Evolutionary conservation across 2,888 invertebrate species (phyloP).

Genomic region (Ectobius pallidus): DNA sequence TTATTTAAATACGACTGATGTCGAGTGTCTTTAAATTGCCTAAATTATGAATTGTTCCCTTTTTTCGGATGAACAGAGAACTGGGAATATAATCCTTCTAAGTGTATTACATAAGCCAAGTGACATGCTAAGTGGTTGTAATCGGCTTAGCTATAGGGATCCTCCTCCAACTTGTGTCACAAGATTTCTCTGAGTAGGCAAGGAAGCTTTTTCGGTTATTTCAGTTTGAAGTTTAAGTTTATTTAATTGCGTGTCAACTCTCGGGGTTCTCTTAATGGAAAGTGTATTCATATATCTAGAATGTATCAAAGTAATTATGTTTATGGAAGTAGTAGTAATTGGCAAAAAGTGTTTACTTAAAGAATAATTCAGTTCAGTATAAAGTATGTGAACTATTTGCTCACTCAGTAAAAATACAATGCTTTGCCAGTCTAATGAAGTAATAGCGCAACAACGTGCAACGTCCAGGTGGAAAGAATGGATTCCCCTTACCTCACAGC

Average conservation of each 20-base stretch:
- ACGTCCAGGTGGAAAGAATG: slow-evolving; percentile 74
- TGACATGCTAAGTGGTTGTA: background rate
- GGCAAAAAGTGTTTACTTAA: background rate
- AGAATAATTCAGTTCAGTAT: background rate
- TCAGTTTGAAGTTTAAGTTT: too few relatives aligned
- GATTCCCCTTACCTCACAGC: slow-evolving; percentile 83
- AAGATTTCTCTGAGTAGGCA: too few relatives aligned
- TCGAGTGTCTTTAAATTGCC: background rate
- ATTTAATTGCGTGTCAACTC: too few relatives aligned
- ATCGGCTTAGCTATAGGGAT: slow-evolving; percentile 3
- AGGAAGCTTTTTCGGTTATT: too few relatives aligned
- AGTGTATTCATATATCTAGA: background rate
- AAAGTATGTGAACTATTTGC: too few relatives aligned
- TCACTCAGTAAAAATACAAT: background rate
- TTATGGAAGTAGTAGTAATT: background rate
- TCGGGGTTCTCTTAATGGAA: background rate
- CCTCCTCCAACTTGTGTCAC: background rate
- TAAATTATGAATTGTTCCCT: background rate
- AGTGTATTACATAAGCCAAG: background rate
- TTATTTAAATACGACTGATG: too few relatives aligned
- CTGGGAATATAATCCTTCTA: background rate
- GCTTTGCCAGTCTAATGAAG: slow-evolving; percentile 31
- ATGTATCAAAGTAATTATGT: background rate
- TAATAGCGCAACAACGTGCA: slow-evolving; percentile 45
- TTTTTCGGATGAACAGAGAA: background rate